Evolutionary conservation across 2,888 invertebrate species (phyloP).

Genomic region (Marasmarcha lunaedactyla): DNA sequence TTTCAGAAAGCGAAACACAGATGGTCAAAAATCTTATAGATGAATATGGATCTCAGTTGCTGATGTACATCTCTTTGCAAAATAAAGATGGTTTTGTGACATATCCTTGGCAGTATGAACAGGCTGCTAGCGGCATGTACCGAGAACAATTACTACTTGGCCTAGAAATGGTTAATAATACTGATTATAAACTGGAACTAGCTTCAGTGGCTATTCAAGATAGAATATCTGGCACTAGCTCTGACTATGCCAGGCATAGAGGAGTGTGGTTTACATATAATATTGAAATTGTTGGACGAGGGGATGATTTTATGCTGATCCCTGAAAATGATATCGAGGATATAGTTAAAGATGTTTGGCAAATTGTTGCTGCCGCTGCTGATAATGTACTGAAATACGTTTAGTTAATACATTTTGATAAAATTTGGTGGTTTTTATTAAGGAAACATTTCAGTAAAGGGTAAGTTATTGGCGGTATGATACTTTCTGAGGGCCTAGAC

Average conservation of each 20-base stretch:
- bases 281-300: constrained; percentile 33
- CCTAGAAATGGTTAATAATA: constrained; percentile 30
- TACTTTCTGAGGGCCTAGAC: too few relatives aligned
- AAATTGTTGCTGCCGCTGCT: constrained; percentile 32
- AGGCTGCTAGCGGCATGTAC: constrained; percentile 46
- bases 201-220: constrained; percentile 35
- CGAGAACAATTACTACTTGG: constrained; percentile 36
- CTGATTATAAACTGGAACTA: constrained; percentile 31
- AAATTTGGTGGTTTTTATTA: too few relatives aligned
- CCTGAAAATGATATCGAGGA: constrained; percentile 31
- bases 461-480: too few relatives aligned
- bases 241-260: constrained; percentile 34
- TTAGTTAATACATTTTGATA: too few relatives aligned
- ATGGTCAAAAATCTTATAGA: constrained; percentile 69
- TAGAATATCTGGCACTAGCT: constrained; percentile 44
- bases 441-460: too few relatives aligned
- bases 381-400: constrained; percentile 8
- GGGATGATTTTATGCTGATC: constrained; percentile 30
- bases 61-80: constrained; percentile 79
- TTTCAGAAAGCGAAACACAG: constrained; percentile 76
- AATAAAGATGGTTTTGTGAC: constrained; percentile 79
- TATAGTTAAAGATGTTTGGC: constrained; percentile 41
- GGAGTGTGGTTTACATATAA: constrained; percentile 36
- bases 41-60: constrained; percentile 47
- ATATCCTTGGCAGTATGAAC: constrained; percentile 77